Evolutionary conservation across 2,888 invertebrate genomes (phyloP).

Genomic region (Mimas tiliae): DNA sequence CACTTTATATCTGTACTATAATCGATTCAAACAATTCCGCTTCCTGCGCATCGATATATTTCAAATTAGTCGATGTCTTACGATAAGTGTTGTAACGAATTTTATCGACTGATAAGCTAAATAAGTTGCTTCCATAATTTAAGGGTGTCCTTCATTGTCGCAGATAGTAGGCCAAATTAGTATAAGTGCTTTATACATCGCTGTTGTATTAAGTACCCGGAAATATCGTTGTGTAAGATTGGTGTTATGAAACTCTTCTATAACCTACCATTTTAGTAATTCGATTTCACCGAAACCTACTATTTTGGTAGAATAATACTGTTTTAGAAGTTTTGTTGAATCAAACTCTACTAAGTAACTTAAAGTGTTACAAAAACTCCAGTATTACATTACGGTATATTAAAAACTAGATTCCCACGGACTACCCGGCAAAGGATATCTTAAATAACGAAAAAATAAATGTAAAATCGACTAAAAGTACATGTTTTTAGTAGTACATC

Average conservation of each 20-base stretch:
- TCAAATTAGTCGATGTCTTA: conserved; percentile 10
- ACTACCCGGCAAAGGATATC: conserved; percentile 11
- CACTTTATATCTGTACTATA: neutral
- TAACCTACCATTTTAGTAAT: neutral
- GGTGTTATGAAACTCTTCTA: neutral
- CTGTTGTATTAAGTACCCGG: conserved; percentile 4
- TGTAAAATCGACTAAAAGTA: conserved; percentile 19
- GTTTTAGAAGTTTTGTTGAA: neutral
- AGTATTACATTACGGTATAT: neutral
- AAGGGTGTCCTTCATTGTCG: conserved; percentile 6
- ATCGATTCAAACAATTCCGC: neutral
- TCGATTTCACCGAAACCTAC: neutral
- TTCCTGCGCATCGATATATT: neutral
- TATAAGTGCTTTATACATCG: conserved; percentile 33
- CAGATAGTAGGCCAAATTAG: conserved; percentile 31
- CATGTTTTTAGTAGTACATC: conserved; percentile 22
- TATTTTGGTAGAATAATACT: neutral
- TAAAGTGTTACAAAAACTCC: too few relatives aligned
- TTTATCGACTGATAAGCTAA: conserved; percentile 18
- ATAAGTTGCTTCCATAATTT: conserved; percentile 19
- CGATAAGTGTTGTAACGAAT: conserved; percentile 6
- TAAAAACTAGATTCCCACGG: neutral
- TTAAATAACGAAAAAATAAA: conserved; percentile 14
- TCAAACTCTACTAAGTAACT: too few relatives aligned
- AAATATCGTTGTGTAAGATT: neutral